Conservation (phyloP, 2,888 invertebrate species). For the Osmoderma eremita region DNA sequence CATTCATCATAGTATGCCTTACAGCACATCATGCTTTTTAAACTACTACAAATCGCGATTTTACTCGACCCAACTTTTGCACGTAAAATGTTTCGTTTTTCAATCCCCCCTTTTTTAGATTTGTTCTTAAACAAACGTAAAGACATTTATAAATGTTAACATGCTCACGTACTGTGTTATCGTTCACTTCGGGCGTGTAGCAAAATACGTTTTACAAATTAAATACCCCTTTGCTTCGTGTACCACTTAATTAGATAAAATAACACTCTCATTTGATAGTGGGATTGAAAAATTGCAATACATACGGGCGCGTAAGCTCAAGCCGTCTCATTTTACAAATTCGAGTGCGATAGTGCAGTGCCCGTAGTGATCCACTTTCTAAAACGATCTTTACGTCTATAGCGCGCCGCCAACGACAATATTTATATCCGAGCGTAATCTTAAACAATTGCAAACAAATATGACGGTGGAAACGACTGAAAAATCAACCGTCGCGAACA, state of each 20-base stretch:
- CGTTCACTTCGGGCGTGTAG: too few relatives aligned
- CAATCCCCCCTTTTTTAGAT: too few relatives aligned
- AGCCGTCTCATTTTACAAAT: slow-evolving; percentile 19
- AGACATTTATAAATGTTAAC: too few relatives aligned
- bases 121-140: too few relatives aligned
- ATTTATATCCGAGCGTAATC: neutral
- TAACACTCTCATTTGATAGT: slow-evolving; percentile 24
- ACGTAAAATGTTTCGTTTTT: too few relatives aligned
- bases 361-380: slow-evolving; percentile 13
- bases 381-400: neutral
- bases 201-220: too few relatives aligned
- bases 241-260: neutral
- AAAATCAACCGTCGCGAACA: slow-evolving; percentile 1
- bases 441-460: neutral
- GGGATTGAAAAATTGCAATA: slow-evolving; percentile 23
- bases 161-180: too few relatives aligned
- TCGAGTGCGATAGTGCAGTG: slow-evolving; percentile 26
- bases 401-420: neutral
- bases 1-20: too few relatives aligned
- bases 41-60: too few relatives aligned
- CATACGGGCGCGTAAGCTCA: slow-evolving; percentile 3
- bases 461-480: neutral
- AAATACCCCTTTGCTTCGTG: too few relatives aligned
- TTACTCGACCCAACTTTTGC: too few relatives aligned
- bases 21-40: too few relatives aligned